Evolutionary conservation across 2,888 invertebrate genomes (phyloP).

Genomic region (Cerceris ruficornis): DNA sequence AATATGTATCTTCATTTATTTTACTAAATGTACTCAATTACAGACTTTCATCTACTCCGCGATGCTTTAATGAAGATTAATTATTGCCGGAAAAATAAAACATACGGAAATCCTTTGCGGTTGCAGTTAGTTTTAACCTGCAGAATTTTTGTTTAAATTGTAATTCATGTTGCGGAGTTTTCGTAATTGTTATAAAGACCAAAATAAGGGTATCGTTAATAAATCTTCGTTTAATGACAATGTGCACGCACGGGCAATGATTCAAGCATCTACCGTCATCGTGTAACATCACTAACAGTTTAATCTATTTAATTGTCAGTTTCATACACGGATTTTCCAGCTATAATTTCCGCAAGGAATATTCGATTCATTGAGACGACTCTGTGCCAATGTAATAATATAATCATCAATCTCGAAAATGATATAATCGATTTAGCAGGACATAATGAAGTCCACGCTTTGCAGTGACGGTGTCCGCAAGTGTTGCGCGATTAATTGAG

Average conservation of each 20-base stretch:
- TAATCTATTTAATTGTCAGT: not conserved
- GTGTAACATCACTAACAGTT: not conserved
- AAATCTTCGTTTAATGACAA: not conserved
- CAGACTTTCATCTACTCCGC: too few species aligned
- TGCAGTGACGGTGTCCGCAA: conserved; percentile 28
- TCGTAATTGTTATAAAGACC: not conserved
- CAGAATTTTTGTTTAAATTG: not conserved
- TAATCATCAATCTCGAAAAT: too few species aligned
- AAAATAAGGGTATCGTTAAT: not conserved
- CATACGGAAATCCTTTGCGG: too few species aligned
- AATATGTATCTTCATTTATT: too few species aligned
- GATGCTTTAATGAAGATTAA: too few species aligned
- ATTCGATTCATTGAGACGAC: not conserved
- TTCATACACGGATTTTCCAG: not conserved
- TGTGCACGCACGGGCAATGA: too few species aligned
- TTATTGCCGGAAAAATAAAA: too few species aligned
- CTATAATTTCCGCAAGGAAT: not conserved
- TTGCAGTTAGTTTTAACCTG: not conserved
- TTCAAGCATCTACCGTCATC: too few species aligned
- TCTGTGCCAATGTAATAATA: too few species aligned
- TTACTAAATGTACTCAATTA: too few species aligned
- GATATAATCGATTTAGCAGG: not conserved
- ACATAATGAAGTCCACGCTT: not conserved
- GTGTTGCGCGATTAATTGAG: conserved; percentile 27
- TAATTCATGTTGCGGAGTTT: not conserved